phyloP scores from a whole-genome alignment of 2,113 vertebrate species.

The Uropsilus gracilis region DNA sequence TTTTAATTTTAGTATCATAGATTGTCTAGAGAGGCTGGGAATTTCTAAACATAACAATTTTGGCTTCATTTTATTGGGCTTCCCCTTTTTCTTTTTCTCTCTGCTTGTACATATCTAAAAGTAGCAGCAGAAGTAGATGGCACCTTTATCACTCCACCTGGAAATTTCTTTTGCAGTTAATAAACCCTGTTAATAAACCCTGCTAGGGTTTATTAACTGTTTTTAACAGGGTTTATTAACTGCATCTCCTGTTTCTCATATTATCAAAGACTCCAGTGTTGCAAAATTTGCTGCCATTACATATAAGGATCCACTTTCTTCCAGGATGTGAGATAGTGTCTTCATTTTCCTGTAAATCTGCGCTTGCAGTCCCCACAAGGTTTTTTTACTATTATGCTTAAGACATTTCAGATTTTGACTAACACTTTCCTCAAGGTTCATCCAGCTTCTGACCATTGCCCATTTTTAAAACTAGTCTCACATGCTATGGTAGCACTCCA shows the following conservation, averaged over 20 bases:
- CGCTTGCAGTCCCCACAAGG: background rate
- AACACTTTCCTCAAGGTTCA: background rate
- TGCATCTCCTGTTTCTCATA: background rate
- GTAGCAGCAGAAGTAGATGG: background rate
- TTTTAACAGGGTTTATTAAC: background rate
- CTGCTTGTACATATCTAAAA: background rate
- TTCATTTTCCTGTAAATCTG: background rate
- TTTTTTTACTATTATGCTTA: background rate
- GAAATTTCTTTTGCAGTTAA: background rate
- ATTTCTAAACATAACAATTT: background rate
- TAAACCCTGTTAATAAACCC: no score
- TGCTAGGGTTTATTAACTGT: no score
- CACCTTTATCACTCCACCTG: background rate
- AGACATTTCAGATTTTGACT: background rate
- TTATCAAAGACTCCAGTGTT: background rate
- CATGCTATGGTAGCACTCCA: background rate
- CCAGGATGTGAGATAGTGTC: background rate
- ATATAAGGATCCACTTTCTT: background rate
- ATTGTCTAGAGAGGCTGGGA: background rate
- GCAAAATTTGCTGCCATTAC: background rate
- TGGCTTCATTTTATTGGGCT: background rate
- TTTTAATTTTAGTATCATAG: slow-evolving; percentile 46
- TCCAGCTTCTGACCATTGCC: background rate
- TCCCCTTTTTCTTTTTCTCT: slow-evolving; percentile 16
- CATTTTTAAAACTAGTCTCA: background rate